Evolutionary conservation across 2,888 invertebrate species (phyloP), one percentile per base, ranked within the genome.

Genomic region (Diploptera punctata): DNA sequence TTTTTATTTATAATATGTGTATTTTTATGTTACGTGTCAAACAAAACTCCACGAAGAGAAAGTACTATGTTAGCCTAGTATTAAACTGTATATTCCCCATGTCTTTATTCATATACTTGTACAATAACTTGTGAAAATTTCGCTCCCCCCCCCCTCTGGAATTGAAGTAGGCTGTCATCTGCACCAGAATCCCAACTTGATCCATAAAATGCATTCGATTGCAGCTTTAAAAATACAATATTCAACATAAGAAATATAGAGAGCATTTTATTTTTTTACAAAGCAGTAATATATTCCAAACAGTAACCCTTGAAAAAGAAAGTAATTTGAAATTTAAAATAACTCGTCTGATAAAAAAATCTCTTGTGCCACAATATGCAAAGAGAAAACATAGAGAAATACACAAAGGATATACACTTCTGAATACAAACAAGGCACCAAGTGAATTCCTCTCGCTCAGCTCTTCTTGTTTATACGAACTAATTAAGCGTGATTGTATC

Each of bases 321-420:
- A n/a, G 24, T 52, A 52, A 52, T 24, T 52, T 52, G 52, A 52
- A 52, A 52, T 7, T 52, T 24, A 52, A 52, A 21, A 52, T 19
- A 52, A 52, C 52, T 52, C 52, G 13, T 4, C 24, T 21, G 52
- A 24, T 13, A 21, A 52, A 24, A 18, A 52, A 52, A 24, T 24
- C 24, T 24, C 24, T 52, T 21, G 13, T 21, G 24, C 52, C 24
- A 24, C 52, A 52, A 21, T 52, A 52, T 13, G 38, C 38, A 38
- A 9, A 38, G 13, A 38, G 13, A 9, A 38, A 9, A 49, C 18
- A 52, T 2, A 52, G 52, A 52, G 52, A 21, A 13, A 24, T 52
- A 2, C 24, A 7, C 52, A 52, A 1, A 21, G 5, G 19, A 52
- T 9, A 13, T 21, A 52, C 52, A 52, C 7, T 24, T 52, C 21